phyloP scores from a whole-genome alignment of 2,888 invertebrate genomes.

The Fragum whitleyi region DNA sequence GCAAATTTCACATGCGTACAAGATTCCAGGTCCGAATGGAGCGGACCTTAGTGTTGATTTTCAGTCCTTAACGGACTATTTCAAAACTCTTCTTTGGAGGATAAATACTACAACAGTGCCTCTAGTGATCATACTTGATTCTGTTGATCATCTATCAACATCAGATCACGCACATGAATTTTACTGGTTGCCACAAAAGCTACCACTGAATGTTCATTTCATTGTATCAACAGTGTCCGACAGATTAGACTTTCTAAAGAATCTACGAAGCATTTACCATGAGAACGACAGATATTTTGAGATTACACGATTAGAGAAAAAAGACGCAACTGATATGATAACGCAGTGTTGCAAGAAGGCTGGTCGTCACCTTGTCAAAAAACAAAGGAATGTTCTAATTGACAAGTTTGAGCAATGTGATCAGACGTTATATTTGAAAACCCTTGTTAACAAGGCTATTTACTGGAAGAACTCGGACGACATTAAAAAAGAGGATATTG shows the following conservation, averaged over 20 bases:
- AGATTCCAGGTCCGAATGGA: slow-evolving; percentile 57
- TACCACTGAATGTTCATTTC: slow-evolving; percentile 74
- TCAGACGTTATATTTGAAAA: slow-evolving; percentile 74
- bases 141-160: slow-evolving; percentile 76
- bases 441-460: slow-evolving; percentile 72
- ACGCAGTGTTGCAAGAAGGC: slow-evolving; percentile 49
- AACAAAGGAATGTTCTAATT: slow-evolving; percentile 71
- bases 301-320: slow-evolving; percentile 60
- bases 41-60: slow-evolving; percentile 73
- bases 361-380: slow-evolving; percentile 67
- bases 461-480: slow-evolving; percentile 76
- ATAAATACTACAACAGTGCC: slow-evolving; percentile 67
- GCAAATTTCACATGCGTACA: slow-evolving; percentile 74
- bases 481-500: slow-evolving; percentile 59
- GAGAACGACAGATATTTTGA: slow-evolving; percentile 67
- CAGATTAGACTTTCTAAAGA: slow-evolving; percentile 65
- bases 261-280: slow-evolving; percentile 56
- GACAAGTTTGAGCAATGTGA: slow-evolving; percentile 65
- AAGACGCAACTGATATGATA: slow-evolving; percentile 67
- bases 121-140: slow-evolving; percentile 78
- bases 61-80: slow-evolving; percentile 71
- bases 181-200: slow-evolving; percentile 74
- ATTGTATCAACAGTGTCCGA: slow-evolving; percentile 74
- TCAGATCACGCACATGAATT: slow-evolving; percentile 74
- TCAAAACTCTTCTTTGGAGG: slow-evolving; percentile 73